Evolutionary conservation across 2,113 vertebrate species (phyloP), one percentile per base, ranked within the genome.

Genomic region (Lichenostomus cassidix): DNA sequence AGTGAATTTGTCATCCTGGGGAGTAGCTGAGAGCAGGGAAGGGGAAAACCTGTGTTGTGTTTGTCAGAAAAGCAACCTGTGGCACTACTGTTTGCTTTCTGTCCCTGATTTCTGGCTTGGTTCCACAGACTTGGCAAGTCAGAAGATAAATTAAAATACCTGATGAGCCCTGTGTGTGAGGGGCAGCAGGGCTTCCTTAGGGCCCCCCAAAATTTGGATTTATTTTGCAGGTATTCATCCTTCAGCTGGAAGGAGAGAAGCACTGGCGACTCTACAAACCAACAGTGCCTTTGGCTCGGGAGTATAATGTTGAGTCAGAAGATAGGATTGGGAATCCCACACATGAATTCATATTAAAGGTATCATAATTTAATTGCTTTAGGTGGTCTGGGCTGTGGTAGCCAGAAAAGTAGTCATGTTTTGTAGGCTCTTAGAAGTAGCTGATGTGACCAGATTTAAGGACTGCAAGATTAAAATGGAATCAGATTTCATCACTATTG

Each of bases 181-280:
- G 33, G 11, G 35, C 35, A 58, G 37, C 42, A 59, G 17, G 6
- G 9, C 22, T 56, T 95, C 77, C 62, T 46, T 59, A 28, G 23
- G 9, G 20, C 39, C 35, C 52, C 1, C 2, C 9, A 50, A 41
- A 2, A 4, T 58, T 12, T 63, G 78, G 44, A 33, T 46, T 83
- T 49, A 5, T 52, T 84, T 71, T 87, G 11, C 82, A 99, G 99
- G 98, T 99, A 10, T 99, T 99, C 31, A 98, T 99, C 76, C 97
- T 99, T 80, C 99, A 99, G 97, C 96, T 99, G 78, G 98, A 99
- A 91, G 99, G 99, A 2, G 96, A 99, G 98, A 99, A 99, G 35
- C 99, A 97, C 71, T 99, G 99, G 99, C 96, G 96, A 4, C 98
- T 99, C 11, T 99, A 99, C 68, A 88, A 87, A 23, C 99, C 99